Conservation (phyloP, 2,113 vertebrate genomes). For the Python bivittatus region DNA sequence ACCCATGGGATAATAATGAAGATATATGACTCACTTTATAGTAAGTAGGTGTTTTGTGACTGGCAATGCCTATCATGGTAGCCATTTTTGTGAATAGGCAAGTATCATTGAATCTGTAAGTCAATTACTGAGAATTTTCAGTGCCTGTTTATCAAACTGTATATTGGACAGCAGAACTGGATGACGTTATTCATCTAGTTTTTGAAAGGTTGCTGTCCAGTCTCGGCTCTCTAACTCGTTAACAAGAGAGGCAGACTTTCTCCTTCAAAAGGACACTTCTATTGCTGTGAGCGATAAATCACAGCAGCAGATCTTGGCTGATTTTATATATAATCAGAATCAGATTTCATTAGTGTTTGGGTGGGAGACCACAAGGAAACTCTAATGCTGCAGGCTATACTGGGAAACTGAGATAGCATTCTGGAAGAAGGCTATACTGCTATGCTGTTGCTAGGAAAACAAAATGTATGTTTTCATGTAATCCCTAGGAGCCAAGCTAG, state of each 20-base stretch:
- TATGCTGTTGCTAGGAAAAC: background rate
- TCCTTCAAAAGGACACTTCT: background rate
- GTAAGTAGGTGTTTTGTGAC: background rate
- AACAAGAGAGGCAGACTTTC: background rate
- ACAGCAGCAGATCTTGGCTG: background rate
- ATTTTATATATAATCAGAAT: background rate
- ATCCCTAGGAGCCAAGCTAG: background rate
- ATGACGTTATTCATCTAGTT: background rate
- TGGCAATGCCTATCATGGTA: background rate
- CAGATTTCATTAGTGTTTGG: background rate
- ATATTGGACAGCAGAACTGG: background rate
- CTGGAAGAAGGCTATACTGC: background rate
- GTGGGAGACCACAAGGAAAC: background rate
- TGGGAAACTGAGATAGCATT: background rate
- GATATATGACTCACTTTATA: background rate
- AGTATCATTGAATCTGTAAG: background rate
- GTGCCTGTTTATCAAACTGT: background rate
- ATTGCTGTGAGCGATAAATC: background rate
- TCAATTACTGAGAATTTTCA: background rate
- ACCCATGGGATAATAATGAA: background rate
- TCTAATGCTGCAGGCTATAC: background rate
- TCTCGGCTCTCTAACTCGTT: background rate
- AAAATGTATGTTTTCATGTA: background rate
- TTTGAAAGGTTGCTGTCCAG: background rate
- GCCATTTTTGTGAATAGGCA: background rate